A percentile compares a stretch with the other conserved stretches of the same genome.
Evolutionary conservation across 1,140 invertebrate species (phyloP).

Genomic region (Psilanteris sp.): DNA sequence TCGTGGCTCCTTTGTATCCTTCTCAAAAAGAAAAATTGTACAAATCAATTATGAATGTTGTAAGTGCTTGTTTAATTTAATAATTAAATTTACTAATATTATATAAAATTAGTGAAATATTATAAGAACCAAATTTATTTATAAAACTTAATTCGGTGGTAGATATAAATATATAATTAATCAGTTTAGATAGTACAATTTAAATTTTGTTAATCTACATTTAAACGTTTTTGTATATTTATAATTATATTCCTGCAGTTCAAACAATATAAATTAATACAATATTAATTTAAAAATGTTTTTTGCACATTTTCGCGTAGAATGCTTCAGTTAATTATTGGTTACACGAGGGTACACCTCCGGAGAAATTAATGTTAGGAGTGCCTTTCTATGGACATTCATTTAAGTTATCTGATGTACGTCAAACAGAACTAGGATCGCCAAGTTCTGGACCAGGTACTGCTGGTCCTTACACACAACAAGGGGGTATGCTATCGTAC

Average conservation of each 20-base stretch:
- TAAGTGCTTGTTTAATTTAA: slow-evolving; percentile 40
- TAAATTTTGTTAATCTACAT: too few species aligned
- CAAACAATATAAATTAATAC: too few species aligned
- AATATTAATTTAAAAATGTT: too few species aligned
- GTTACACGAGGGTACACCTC: slow-evolving; percentile 80
- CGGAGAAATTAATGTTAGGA: slow-evolving; percentile 84
- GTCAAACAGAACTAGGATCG: slow-evolving; percentile 80
- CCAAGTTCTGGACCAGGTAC: slow-evolving; percentile 81
- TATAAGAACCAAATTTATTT: too few species aligned
- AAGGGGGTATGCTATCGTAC: slow-evolving; percentile 87
- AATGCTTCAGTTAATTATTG: slow-evolving; percentile 82
- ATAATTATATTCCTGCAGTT: too few species aligned
- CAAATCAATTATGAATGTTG: slow-evolving; percentile 78
- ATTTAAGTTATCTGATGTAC: slow-evolving; percentile 80
- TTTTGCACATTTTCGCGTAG: too few species aligned
- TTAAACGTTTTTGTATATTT: too few species aligned
- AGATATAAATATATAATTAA: too few species aligned
- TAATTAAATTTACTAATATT: too few species aligned
- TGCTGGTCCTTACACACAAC: slow-evolving; percentile 85
- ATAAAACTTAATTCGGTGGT: too few species aligned
- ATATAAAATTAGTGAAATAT: too few species aligned
- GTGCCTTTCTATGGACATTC: slow-evolving; percentile 83
- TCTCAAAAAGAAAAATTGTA: slow-evolving; percentile 76
- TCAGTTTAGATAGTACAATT: too few species aligned
- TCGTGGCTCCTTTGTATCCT: slow-evolving; percentile 82